Evolutionary conservation across 2,797 vertebrate genomes (phyloP).

Genomic region (Enteromius fasciolatus): DNA sequence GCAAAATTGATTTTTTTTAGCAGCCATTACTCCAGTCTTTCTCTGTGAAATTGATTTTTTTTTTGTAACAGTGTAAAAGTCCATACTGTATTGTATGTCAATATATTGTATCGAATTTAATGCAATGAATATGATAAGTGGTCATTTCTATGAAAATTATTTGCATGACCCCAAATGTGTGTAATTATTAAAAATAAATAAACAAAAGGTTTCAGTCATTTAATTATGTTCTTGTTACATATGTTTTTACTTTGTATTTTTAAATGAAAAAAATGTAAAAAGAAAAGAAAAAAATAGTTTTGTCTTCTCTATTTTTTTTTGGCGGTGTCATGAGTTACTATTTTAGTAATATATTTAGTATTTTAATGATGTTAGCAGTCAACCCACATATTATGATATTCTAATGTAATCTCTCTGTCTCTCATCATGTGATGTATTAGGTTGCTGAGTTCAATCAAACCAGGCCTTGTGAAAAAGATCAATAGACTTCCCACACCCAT

Average conservation of each 20-base stretch:
- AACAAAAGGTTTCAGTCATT: too few relatives aligned
- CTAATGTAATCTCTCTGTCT: slow-evolving; percentile 4
- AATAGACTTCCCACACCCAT: slow-evolving; percentile 96
- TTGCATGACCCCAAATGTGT: not conserved
- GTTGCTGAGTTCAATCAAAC: slow-evolving; percentile 95
- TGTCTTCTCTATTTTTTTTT: too few relatives aligned
- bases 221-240: too few relatives aligned
- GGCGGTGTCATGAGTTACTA: too few relatives aligned
- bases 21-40: not conserved
- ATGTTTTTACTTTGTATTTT: too few relatives aligned
- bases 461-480: slow-evolving; percentile 97
- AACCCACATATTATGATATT: not conserved
- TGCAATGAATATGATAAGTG: not conserved
- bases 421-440: slow-evolving; percentile 68
- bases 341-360: too few relatives aligned
- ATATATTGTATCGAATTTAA: not conserved
- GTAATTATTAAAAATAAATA: not conserved
- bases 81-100: not conserved
- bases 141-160: not conserved
- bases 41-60: not conserved
- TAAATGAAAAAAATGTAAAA: not conserved
- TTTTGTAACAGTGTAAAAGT: not conserved
- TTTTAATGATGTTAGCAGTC: slow-evolving; percentile 19
- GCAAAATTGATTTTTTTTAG: not conserved
- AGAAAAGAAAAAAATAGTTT: not conserved